Evolutionary conservation across 1,140 invertebrate species (phyloP).

Genomic region (Mizuhopecten yessoensis): DNA sequence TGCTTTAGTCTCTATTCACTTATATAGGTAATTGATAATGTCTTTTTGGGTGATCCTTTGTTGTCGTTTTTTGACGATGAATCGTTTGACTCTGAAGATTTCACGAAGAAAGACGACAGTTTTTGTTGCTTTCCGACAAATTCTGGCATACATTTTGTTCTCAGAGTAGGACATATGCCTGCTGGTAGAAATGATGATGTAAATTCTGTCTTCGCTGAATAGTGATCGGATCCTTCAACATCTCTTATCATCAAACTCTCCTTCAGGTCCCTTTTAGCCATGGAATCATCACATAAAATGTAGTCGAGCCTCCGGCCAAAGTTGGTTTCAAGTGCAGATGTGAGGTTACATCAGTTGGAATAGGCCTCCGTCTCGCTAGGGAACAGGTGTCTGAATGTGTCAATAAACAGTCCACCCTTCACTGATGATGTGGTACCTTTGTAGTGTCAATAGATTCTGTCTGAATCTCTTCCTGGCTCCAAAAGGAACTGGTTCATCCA

Average conservation of each 20-base stretch:
- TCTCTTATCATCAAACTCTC: conserved; percentile 83
- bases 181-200: conserved; percentile 74
- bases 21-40: no score
- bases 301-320: conserved; percentile 87
- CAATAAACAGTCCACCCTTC: conserved; percentile 82
- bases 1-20: conserved; percentile 40
- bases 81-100: conserved; percentile 54
- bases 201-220: conserved; percentile 84
- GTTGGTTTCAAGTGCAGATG: conserved; percentile 85
- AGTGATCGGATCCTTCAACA: conserved; percentile 87
- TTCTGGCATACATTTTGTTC: conserved; percentile 85
- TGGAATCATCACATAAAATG: conserved; percentile 83
- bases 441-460: conserved; percentile 58
- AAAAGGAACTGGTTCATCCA: conserved; percentile 83
- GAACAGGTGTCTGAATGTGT: conserved; percentile 85
- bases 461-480: conserved; percentile 68
- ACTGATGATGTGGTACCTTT: conserved; percentile 64
- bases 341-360: conserved; percentile 86
- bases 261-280: conserved; percentile 77
- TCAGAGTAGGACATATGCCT: conserved; percentile 81
- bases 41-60: not conserved
- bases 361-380: conserved; percentile 83
- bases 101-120: conserved; percentile 83
- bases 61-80: not conserved
- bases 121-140: conserved; percentile 85